Percentiles rank a stretch among this genome's conserved stretches.
These are phyloP conservation scores for Saxidomus purpurata DNA, from an alignment of 1,140 invertebrate genomes.

Conservation along the genomic window DNA sequence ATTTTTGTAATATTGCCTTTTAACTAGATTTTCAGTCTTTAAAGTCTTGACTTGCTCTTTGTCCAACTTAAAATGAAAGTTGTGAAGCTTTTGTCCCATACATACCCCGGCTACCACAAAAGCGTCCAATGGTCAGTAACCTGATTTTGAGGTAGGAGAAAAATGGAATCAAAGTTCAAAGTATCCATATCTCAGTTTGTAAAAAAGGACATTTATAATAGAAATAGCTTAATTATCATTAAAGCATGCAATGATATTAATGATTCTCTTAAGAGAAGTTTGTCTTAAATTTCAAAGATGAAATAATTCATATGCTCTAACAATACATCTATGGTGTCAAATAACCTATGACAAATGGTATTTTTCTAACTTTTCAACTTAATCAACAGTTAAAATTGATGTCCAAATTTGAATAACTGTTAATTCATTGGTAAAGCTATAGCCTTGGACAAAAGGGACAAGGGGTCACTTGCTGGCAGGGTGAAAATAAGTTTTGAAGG, in stretches of 20 bases:
- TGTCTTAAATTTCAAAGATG: slow-evolving; percentile 51
- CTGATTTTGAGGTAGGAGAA: neutral
- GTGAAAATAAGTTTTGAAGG: slow-evolving; percentile 16
- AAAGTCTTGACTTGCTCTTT: too few species aligned
- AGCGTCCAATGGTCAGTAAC: neutral
- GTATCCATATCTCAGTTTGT: neutral
- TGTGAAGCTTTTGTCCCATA: too few species aligned
- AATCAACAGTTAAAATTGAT: slow-evolving; percentile 50
- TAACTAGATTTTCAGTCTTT: too few species aligned
- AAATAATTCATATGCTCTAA: slow-evolving; percentile 7
- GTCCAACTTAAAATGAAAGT: too few species aligned
- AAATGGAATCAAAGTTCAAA: neutral
- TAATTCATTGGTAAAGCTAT: slow-evolving; percentile 38
- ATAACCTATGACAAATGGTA: slow-evolving; percentile 19
- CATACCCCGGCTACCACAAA: too few species aligned
- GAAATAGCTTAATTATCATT: neutral
- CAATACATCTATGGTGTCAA: neutral
- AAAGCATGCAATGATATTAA: slow-evolving; percentile 15
- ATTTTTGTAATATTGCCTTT: neutral
- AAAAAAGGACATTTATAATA: neutral
- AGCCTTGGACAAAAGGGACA: slow-evolving; percentile 32
- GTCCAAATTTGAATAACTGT: slow-evolving; percentile 46
- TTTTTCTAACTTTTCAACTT: slow-evolving; percentile 20
- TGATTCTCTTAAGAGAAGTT: neutral
- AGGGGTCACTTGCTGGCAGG: slow-evolving; percentile 18